phyloP scores from a whole-genome alignment of 2,888 invertebrate species.

The Steinernema carpocapsae region DNA sequence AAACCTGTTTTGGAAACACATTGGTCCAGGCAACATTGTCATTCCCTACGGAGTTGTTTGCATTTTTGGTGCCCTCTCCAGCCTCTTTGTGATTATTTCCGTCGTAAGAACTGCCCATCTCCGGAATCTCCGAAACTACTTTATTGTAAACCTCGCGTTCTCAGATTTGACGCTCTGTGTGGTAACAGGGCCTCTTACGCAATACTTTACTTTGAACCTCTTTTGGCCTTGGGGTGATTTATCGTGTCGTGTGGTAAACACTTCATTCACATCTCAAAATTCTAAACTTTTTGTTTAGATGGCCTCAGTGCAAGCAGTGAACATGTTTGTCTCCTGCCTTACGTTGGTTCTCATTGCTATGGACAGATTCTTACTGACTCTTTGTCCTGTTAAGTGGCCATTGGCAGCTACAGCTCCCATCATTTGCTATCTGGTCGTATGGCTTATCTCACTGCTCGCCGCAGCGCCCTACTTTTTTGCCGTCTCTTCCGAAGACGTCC shows the following conservation, averaged over 20 bases:
- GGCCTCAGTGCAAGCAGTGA: slow-evolving; percentile 66
- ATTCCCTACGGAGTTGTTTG: slow-evolving; percentile 63
- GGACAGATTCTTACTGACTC: slow-evolving; percentile 65
- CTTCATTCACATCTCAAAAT: slow-evolving; percentile 5
- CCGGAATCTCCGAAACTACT: slow-evolving; percentile 65
- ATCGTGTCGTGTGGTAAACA: slow-evolving; percentile 61
- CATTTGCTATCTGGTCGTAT: slow-evolving; percentile 61
- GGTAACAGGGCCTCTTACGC: slow-evolving; percentile 66
- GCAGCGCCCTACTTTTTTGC: slow-evolving; percentile 66
- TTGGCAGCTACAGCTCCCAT: slow-evolving; percentile 65
- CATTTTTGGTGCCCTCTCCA: slow-evolving; percentile 62
- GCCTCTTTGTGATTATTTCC: slow-evolving; percentile 60
- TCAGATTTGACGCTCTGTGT: slow-evolving; percentile 65
- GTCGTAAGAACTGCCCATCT: slow-evolving; percentile 59
- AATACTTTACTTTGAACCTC: slow-evolving; percentile 62
- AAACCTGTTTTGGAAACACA: slow-evolving; percentile 58
- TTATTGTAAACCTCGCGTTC: slow-evolving; percentile 67
- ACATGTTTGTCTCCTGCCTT: slow-evolving; percentile 67
- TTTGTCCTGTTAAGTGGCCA: slow-evolving; percentile 65
- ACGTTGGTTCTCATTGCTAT: slow-evolving; percentile 67
- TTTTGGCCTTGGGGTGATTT: slow-evolving; percentile 67
- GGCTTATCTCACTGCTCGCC: slow-evolving; percentile 62
- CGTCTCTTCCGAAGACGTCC: slow-evolving; percentile 58
- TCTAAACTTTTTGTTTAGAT: slow-evolving; percentile 49
- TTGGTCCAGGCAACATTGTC: slow-evolving; percentile 56